A percentile compares a stretch with the other conserved stretches of the same genome.
phyloP scores from a whole-genome alignment of 1,140 invertebrate species.

The Drosophila sucinea region DNA sequence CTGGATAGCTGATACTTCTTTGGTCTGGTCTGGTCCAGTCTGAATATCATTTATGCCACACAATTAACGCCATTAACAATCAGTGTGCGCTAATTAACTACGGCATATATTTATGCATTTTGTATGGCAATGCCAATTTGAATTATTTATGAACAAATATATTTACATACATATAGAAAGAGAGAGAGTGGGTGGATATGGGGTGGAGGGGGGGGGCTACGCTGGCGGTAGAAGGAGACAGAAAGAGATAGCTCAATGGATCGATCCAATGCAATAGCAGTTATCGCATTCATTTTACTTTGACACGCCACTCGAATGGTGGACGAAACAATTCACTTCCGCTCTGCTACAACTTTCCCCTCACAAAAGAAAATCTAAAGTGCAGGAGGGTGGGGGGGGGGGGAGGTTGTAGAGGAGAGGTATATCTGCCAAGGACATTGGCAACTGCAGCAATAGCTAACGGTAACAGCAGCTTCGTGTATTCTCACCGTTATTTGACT shows the following conservation, averaged over 20 bases:
- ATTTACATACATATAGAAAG: neutral
- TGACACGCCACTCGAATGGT: neutral
- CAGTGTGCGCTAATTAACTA: constrained; percentile 68
- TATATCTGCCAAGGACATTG: constrained; percentile 34
- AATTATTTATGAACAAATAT: constrained; percentile 44
- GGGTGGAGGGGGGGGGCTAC: neutral
- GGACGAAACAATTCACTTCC: constrained; percentile 52
- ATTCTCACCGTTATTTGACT: constrained; percentile 60
- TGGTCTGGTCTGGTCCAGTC: constrained; percentile 12
- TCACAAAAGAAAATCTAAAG: constrained; percentile 2
- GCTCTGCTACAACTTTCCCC: constrained; percentile 10
- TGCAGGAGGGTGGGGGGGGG: neutral
- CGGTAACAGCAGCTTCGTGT: constrained; percentile 53
- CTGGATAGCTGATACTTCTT: constrained; percentile 4
- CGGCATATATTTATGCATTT: constrained; percentile 45
- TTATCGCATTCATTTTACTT: constrained; percentile 20
- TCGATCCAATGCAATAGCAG: constrained; percentile 24
- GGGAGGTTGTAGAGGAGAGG: neutral
- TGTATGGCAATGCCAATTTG: constrained; percentile 39
- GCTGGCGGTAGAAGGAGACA: too few relatives aligned
- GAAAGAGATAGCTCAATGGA: constrained; percentile 7
- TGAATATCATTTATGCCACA: constrained; percentile 55
- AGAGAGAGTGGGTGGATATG: neutral
- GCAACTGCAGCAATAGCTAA: constrained; percentile 46
- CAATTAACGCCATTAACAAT: constrained; percentile 76